Conservation (phyloP, 2,113 vertebrate genomes). For the Hippocampus barbouri region DNA sequence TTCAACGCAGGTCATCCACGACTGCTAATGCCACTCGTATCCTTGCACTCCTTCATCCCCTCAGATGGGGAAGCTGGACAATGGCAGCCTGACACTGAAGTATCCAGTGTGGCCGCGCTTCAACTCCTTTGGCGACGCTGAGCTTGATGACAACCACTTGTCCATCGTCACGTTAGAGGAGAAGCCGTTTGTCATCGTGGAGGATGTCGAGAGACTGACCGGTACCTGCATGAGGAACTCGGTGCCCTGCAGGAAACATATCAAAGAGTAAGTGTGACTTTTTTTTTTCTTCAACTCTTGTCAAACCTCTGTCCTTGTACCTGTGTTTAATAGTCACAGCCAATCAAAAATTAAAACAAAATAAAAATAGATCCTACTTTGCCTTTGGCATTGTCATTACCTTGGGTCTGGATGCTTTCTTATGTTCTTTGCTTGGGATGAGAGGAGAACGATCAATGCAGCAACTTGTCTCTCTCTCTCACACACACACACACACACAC, state of each 20-base stretch:
- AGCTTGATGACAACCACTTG: constrained; percentile 92
- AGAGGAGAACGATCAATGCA: constrained; percentile 18
- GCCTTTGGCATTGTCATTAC: not conserved
- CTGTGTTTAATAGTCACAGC: not conserved
- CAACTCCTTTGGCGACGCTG: constrained; percentile 87
- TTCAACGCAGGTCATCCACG: not conserved
- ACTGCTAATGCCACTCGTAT: not conserved
- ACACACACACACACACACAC: not conserved
- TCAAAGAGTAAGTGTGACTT: constrained; percentile 84
- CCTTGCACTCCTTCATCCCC: constrained; percentile 6
- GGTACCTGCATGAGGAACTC: constrained; percentile 97
- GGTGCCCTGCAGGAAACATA: constrained; percentile 90
- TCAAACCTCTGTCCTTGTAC: not conserved
- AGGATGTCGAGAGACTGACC: constrained; percentile 91
- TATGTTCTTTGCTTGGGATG: not conserved
- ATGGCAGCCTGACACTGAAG: constrained; percentile 86
- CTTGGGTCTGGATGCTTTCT: constrained; percentile 5
- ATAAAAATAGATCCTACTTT: constrained; percentile 9
- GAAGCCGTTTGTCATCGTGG: constrained; percentile 95
- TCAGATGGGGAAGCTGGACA: constrained; percentile 96
- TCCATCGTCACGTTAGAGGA: constrained; percentile 98
- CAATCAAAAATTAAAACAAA: not conserved
- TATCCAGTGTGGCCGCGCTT: constrained; percentile 94
- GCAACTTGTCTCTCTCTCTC: constrained; percentile 30
- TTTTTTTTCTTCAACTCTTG: not conserved